Evolutionary conservation across 1,140 invertebrate species (phyloP), one percentile per base, ranked within the genome.

Genomic region (Drosophila tsacasi): DNA sequence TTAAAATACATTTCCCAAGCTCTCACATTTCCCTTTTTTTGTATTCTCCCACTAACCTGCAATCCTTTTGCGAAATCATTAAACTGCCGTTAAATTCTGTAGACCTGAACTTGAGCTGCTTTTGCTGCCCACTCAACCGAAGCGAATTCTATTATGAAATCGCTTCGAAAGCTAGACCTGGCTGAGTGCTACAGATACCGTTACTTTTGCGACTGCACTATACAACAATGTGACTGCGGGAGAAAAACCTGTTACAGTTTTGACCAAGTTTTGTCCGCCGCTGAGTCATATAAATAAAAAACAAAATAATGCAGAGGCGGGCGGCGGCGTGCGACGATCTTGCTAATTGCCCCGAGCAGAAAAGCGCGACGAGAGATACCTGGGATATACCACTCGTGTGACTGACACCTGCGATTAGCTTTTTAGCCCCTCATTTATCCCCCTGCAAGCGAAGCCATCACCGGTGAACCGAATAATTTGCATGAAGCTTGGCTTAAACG

Each of bases 321-420:
- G 68, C 84, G 80, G 68, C 84, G 80, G 76, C 83, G 65, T 83
- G 83, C 83, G 84, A 72, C 64, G 84, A 66, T 89, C 59, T 79
- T 68, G 74, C 73, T 89, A 83, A 89, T 89, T 89, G 84, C 44
- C 57, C 35, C 65, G 71, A 40, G 39, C 59, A 60, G 54, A 73
- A 40, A 42, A 27, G 17, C 27, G 35, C 55, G 46, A 54, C 61
- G 47, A 49, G 47, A 49, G 54, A 66, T 57, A 47, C 47, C 61
- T 44, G 63, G 59, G 61, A 57, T 27, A 49, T 44, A 46, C 65
- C 50, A 67, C 75, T 76, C 75, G 83, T 84, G 84, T 89, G 84
- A 89, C 76, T 89, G 84, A 89, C 84, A 89, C 84, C 79, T 78
- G 81, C 84, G 84, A 89, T 89, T 89, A 84, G 84, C 74, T 71